A percentile compares a stretch with the other conserved stretches of the same genome.
Conservation (phyloP, 2,113 vertebrate genomes). For the Ptilorrhoa leucosticta region DNA sequence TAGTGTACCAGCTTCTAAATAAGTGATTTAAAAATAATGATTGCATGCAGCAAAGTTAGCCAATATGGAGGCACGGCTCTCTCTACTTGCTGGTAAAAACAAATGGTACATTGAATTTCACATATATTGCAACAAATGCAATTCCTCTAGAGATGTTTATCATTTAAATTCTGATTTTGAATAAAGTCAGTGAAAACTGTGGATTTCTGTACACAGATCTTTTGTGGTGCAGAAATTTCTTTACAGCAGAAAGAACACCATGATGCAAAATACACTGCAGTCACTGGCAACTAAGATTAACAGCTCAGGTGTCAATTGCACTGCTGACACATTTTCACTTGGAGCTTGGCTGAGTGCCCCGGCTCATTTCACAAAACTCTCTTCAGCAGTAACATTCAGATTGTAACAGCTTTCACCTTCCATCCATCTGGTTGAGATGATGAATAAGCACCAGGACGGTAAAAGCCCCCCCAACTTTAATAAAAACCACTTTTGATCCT, state of each 20-base stretch:
- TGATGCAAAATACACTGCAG: slow-evolving; percentile 15
- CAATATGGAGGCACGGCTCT: background rate
- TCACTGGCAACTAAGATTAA: slow-evolving; percentile 31
- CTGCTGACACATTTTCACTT: slow-evolving; percentile 45
- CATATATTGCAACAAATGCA: background rate
- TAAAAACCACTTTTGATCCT: background rate
- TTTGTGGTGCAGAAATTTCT: background rate
- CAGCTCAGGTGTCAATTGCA: slow-evolving; percentile 49
- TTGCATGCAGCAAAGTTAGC: background rate
- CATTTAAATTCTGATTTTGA: background rate
- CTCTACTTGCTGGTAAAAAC: background rate
- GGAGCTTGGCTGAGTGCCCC: slow-evolving; percentile 35
- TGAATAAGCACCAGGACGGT: background rate
- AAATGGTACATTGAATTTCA: background rate
- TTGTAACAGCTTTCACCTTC: slow-evolving; percentile 51
- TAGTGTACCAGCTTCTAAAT: background rate
- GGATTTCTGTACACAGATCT: background rate
- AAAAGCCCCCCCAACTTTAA: background rate
- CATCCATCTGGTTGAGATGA: background rate
- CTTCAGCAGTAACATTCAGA: background rate
- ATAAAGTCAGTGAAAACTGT: background rate
- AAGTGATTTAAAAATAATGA: background rate
- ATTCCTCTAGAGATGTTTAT: background rate
- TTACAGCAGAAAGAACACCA: background rate
- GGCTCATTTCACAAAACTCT: slow-evolving; percentile 9